Percentiles rank a stretch among this genome's conserved stretches.
These are phyloP conservation scores for Garra rufa DNA, from an alignment of 2,113 vertebrate genomes.

Conservation along the genomic window DNA sequence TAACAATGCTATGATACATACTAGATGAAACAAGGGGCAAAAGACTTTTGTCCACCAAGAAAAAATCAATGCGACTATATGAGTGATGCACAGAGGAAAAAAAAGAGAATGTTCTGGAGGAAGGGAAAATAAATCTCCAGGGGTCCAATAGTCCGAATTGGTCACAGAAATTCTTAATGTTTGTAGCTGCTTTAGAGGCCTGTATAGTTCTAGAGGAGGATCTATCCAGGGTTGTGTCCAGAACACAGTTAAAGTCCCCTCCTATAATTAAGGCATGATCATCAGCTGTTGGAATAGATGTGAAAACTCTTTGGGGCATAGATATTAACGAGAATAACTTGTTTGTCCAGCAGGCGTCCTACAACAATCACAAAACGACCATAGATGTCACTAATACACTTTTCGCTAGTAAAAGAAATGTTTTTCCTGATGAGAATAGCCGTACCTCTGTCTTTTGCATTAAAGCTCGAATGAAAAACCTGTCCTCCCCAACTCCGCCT, in stretches of 20 bases:
- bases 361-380: not conserved
- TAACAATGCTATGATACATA: not conserved
- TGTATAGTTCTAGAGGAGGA: not conserved
- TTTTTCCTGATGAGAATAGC: not conserved
- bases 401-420: not conserved
- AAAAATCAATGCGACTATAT: slow-evolving; percentile 4
- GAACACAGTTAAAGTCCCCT: not conserved
- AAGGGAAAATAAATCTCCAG: slow-evolving; percentile 13
- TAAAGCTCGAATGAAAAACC: slow-evolving; percentile 1
- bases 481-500: not conserved
- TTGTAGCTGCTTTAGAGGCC: not conserved
- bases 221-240: not conserved
- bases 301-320: slow-evolving; percentile 21
- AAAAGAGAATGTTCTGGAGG: not conserved
- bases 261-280: not conserved
- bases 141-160: not conserved
- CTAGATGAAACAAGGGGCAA: not conserved
- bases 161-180: not conserved
- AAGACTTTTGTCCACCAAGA: slow-evolving; percentile 7
- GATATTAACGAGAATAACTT: slow-evolving; percentile 1
- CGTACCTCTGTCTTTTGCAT: not conserved
- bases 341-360: not conserved
- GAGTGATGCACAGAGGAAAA: not conserved
- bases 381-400: not conserved
- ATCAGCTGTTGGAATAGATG: not conserved